phyloP scores from a whole-genome alignment of 2,888 invertebrate genomes.

The Synergus gifuensis region DNA sequence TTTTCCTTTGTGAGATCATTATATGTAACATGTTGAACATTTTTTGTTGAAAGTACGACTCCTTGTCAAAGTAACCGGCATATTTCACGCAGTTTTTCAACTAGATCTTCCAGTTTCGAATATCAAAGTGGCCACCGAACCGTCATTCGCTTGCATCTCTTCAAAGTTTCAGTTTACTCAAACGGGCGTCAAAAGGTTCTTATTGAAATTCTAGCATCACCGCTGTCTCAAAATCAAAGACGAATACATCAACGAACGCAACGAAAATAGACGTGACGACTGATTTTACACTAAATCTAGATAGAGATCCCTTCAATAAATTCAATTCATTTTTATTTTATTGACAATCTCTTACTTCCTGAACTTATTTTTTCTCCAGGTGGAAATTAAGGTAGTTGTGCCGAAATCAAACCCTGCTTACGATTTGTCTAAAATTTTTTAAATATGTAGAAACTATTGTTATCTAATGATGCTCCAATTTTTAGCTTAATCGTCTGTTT shows the following conservation, averaged over 20 bases:
- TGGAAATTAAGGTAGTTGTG: no score
- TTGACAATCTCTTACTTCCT: background rate
- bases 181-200: slow-evolving; percentile 53
- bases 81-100: slow-evolving; percentile 49
- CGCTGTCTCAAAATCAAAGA: slow-evolving; percentile 43
- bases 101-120: slow-evolving; percentile 52
- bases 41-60: slow-evolving; percentile 35
- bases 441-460: no score
- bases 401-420: no score
- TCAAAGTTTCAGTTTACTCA: slow-evolving; percentile 51
- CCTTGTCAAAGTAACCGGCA: slow-evolving; percentile 41
- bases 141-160: slow-evolving; percentile 43
- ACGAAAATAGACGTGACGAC: slow-evolving; percentile 47
- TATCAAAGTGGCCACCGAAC: slow-evolving; percentile 59
- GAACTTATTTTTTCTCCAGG: background rate
- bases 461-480: no score
- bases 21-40: background rate
- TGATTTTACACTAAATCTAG: slow-evolving; percentile 36
- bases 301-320: background rate
- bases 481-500: no score
- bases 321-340: background rate
- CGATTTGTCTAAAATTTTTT: no score
- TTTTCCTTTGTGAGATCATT: background rate
- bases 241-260: slow-evolving; percentile 49
- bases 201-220: slow-evolving; percentile 54